A percentile compares a stretch with the other conserved stretches of the same genome.
Evolutionary conservation across 1,140 invertebrate genomes (phyloP).

Genomic region (Adelges cooleyi): DNA sequence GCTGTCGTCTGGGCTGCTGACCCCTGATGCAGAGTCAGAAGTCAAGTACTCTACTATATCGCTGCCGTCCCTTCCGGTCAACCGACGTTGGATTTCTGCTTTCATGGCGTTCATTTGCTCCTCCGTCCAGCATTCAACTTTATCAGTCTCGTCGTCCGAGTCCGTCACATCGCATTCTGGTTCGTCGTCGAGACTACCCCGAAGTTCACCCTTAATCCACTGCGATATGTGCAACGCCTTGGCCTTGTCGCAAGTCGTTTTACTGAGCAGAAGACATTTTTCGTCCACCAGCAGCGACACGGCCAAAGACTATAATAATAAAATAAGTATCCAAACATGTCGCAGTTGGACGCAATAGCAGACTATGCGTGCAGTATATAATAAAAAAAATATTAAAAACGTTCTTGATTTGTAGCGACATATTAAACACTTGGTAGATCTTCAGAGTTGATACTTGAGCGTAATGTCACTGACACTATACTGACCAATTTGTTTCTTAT

Average conservation of each 20-base stretch:
- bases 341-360: too few relatives aligned
- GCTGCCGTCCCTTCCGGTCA: neutral
- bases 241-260: constrained; percentile 45
- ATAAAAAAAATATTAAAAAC: too few relatives aligned
- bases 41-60: neutral
- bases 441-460: too few relatives aligned
- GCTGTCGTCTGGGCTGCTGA: neutral
- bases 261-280: constrained; percentile 47
- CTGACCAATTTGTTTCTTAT: too few relatives aligned
- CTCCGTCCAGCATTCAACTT: neutral
- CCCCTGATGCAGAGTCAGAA: neutral
- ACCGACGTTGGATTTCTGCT: neutral
- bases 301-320: constrained; percentile 31
- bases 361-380: too few relatives aligned
- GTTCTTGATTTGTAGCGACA: too few relatives aligned
- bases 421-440: too few relatives aligned
- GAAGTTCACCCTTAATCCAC: constrained; percentile 55
- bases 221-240: constrained; percentile 54
- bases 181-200: constrained; percentile 36
- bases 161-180: too few relatives aligned
- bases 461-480: too few relatives aligned
- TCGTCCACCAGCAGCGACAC: constrained; percentile 47
- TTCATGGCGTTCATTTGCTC: neutral
- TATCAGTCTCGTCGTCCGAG: neutral
- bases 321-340: too few relatives aligned